Conservation (phyloP, 2,113 vertebrate genomes). For the Podilymbus podiceps region DNA sequence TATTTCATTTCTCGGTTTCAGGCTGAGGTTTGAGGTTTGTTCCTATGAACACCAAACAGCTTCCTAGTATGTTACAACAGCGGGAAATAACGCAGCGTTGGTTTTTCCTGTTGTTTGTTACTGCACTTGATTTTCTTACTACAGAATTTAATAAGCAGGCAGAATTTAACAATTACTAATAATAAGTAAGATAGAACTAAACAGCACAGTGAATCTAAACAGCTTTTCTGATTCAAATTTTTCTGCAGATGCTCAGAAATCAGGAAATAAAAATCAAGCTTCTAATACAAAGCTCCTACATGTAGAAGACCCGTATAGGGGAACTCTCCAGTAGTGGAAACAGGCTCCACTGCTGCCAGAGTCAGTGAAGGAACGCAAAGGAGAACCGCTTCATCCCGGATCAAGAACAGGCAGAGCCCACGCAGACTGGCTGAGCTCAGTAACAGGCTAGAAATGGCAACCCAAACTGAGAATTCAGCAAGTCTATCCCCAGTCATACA, state of each 20-base stretch:
- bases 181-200: neutral
- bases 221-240: neutral
- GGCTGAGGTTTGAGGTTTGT: neutral
- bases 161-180: neutral
- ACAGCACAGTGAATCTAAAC: neutral
- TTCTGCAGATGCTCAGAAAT: neutral
- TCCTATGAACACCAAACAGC: neutral
- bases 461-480: neutral
- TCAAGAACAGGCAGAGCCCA: neutral
- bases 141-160: neutral
- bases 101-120: neutral
- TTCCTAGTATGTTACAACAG: neutral
- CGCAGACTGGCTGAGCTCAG: neutral
- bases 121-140: neutral
- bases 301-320: fast-evolving
- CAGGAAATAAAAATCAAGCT: neutral
- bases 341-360: neutral
- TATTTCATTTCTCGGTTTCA: neutral
- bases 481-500: neutral
- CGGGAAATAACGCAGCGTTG: neutral
- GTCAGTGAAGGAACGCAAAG: neutral
- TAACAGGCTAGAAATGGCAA: neutral
- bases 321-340: neutral
- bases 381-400: neutral
- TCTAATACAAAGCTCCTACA: neutral